Conservation (phyloP, 2,113 vertebrate species). For the Callithrix jacchus region DNA sequence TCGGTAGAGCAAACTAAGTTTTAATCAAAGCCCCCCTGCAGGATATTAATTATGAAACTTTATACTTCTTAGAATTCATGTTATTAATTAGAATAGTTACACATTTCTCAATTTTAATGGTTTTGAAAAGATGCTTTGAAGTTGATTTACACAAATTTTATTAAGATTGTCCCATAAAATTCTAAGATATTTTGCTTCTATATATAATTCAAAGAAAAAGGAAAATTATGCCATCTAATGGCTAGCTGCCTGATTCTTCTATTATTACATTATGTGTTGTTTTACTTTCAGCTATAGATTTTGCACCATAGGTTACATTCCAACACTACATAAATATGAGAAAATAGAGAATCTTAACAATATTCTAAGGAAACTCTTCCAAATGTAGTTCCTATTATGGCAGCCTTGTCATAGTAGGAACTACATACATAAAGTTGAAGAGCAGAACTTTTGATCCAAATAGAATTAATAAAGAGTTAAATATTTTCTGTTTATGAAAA, state of each 20-base stretch:
- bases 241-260: not conserved
- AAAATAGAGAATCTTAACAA: not conserved
- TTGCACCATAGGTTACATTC: not conserved
- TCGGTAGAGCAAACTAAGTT: not conserved
- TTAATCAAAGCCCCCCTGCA: not conserved
- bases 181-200: not conserved
- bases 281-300: not conserved
- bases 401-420: too few species aligned
- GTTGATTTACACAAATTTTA: not conserved
- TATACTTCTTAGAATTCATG: not conserved
- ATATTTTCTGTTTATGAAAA: not conserved
- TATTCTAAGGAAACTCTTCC: not conserved
- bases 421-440: too few species aligned
- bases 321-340: not conserved
- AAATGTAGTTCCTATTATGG: not conserved
- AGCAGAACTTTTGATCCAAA: not conserved
- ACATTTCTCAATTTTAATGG: not conserved
- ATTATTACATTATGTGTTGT: not conserved
- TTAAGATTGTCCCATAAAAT: not conserved
- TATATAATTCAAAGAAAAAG: not conserved
- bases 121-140: not conserved
- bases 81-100: not conserved
- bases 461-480: not conserved
- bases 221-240: constrained; percentile 24
- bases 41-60: not conserved